Conservation (phyloP, 2,113 vertebrate species). For the Fregata magnificens region DNA sequence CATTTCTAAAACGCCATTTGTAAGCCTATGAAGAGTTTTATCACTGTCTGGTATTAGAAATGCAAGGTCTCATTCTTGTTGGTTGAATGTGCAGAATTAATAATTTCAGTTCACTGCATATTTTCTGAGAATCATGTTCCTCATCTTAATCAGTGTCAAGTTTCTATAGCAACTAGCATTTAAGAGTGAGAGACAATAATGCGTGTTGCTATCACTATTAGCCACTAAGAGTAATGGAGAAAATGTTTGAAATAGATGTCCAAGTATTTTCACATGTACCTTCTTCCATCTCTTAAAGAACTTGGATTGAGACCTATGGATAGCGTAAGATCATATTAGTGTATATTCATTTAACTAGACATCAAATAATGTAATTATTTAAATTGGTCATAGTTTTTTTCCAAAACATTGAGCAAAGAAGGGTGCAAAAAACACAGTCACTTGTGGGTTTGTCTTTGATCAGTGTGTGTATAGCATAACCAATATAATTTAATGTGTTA, state of each 20-base stretch:
- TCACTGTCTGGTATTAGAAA: not conserved
- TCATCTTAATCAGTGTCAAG: not conserved
- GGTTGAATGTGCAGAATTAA: not conserved
- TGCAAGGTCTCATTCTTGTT: not conserved
- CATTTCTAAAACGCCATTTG: not conserved
- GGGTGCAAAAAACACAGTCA: not conserved
- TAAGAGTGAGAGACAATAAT: not conserved
- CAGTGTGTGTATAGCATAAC: not conserved
- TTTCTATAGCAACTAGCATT: constrained; percentile 3
- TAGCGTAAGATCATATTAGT: not conserved
- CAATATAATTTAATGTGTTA: not conserved
- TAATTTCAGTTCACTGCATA: not conserved
- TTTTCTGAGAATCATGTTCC: not conserved
- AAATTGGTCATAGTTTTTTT: not conserved
- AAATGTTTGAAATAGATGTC: not conserved
- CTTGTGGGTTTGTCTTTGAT: not conserved
- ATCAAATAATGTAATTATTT: not conserved
- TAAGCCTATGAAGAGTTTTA: not conserved
- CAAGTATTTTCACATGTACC: not conserved
- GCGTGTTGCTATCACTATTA: not conserved
- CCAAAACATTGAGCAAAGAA: not conserved
- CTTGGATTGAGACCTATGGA: not conserved
- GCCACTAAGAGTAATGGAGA: not conserved
- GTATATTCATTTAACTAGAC: not conserved
- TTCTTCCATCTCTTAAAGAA: not conserved